Conservation (phyloP, 1,140 invertebrate species). For the Cydia fagiglandana region DNA sequence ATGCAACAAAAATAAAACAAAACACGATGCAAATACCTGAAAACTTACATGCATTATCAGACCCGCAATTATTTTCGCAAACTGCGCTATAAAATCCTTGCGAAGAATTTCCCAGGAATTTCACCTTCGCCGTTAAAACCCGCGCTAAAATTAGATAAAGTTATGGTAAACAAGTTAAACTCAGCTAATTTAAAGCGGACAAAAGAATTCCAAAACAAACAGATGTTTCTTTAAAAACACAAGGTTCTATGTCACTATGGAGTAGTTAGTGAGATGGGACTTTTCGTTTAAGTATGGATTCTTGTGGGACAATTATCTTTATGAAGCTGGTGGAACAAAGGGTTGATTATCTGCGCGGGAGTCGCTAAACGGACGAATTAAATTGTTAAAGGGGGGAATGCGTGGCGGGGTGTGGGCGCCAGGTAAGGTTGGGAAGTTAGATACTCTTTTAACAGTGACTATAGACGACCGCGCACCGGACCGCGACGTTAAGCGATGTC, state of each 20-base stretch:
- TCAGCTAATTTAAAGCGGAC: constrained; percentile 1
- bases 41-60: constrained; percentile 9
- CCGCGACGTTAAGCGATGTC: too few relatives aligned
- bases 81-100: neutral
- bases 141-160: constrained; percentile 13
- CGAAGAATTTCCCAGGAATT: neutral
- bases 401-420: constrained; percentile 34
- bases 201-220: constrained; percentile 17
- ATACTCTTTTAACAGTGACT: neutral
- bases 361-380: constrained; percentile 56
- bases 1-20: neutral
- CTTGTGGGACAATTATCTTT: constrained; percentile 49
- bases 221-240: neutral
- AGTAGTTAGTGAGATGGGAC: neutral
- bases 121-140: constrained; percentile 2
- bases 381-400: constrained; percentile 58
- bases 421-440: neutral
- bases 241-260: neutral
- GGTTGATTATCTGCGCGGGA: constrained; percentile 49
- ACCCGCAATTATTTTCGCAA: neutral
- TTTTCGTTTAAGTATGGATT: neutral
- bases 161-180: constrained; percentile 18
- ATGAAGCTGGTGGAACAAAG: constrained; percentile 59
- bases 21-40: constrained; percentile 6
- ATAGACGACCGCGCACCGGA: too few relatives aligned